These are phyloP conservation scores for Toxotes lorentzi DNA, from an alignment of 2,797 vertebrate genomes.

Conservation along the genomic window DNA sequence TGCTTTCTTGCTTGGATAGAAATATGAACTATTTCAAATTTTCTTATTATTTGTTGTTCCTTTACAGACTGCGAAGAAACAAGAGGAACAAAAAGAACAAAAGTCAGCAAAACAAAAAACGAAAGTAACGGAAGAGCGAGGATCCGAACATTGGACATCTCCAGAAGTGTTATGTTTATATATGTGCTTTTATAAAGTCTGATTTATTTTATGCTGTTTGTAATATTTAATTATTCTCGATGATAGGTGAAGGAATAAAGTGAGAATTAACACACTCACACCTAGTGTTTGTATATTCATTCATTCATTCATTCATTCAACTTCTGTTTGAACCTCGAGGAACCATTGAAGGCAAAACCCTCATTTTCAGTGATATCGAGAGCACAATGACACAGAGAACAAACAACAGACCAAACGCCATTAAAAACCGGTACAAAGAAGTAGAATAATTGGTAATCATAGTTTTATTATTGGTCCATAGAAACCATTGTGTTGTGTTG, in stretches of 20 bases:
- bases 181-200: slow-evolving; percentile 9
- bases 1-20: not conserved
- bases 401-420: too few species aligned
- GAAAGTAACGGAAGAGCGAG: not conserved
- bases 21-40: not conserved
- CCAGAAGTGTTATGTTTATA: not conserved
- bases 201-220: slow-evolving; percentile 13
- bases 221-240: not conserved
- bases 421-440: too few species aligned
- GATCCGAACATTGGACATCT: not conserved
- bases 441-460: too few species aligned
- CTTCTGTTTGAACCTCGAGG: too few species aligned
- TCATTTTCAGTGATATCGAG: too few species aligned
- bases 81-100: slow-evolving; percentile 24
- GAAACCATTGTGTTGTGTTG: too few species aligned
- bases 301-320: too few species aligned
- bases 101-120: not conserved
- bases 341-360: too few species aligned
- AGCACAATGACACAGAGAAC: too few species aligned
- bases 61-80: slow-evolving; percentile 45
- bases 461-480: too few species aligned
- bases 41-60: not conserved
- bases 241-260: slow-evolving; percentile 14
- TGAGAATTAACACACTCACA: rapidly evolving
- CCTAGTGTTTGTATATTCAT: too few species aligned